Evolutionary conservation across 1,140 invertebrate species (phyloP).

Genomic region (Phymorhynchus buccinoides): DNA sequence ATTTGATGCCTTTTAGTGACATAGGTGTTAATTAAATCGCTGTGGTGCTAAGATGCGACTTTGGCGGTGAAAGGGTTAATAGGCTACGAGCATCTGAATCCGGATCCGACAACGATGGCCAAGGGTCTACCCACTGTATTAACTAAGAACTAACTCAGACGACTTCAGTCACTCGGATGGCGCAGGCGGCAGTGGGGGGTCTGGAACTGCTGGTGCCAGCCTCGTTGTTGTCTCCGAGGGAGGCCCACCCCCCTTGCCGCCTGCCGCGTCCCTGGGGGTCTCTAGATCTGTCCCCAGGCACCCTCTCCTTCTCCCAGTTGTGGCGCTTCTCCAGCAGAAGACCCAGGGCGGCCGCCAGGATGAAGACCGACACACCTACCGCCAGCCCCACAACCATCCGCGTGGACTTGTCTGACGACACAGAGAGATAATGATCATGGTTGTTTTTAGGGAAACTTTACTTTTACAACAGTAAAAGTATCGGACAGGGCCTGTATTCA

Average conservation of each 20-base stretch:
- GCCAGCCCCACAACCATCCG: background rate
- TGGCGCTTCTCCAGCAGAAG: constrained; percentile 20
- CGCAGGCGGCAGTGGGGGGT: background rate
- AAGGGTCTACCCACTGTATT: too few relatives aligned
- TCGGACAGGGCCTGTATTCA: too few relatives aligned
- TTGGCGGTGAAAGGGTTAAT: too few relatives aligned
- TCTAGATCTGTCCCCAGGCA: background rate
- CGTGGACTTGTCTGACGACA: background rate
- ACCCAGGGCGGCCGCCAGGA: constrained; percentile 10
- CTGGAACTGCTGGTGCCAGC: background rate
- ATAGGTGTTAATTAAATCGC: too few relatives aligned
- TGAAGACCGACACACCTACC: constrained; percentile 1
- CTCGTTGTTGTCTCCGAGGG: background rate
- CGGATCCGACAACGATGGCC: too few relatives aligned
- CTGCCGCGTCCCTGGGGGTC: background rate
- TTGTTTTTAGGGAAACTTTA: too few relatives aligned
- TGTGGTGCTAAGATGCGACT: too few relatives aligned
- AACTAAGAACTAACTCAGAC: background rate
- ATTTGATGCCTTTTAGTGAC: too few relatives aligned
- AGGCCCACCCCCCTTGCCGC: background rate
- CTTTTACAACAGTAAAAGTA: too few relatives aligned
- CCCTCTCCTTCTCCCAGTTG: constrained; percentile 33
- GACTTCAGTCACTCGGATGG: background rate
- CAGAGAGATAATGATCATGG: too few relatives aligned
- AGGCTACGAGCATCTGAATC: too few relatives aligned